These are phyloP conservation scores for Ophion obscuratus DNA, from an alignment of 2,888 invertebrate species.

Conservation along the genomic window DNA sequence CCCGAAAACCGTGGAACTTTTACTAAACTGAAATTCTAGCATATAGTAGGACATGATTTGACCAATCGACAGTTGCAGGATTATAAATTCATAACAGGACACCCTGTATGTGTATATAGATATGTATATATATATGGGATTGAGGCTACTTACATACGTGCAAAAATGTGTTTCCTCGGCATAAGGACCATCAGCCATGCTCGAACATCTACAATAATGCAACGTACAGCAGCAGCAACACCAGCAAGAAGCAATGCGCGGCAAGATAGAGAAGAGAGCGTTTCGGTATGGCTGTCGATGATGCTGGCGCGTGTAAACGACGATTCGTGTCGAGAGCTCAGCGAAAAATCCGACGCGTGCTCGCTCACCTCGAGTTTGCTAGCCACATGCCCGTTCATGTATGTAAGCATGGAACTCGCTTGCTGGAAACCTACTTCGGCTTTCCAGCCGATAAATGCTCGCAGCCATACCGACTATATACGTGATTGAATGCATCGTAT, in stretches of 20 bases:
- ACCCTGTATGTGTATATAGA: too few species aligned
- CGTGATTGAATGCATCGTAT: constrained; percentile 48
- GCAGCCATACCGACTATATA: constrained; percentile 20
- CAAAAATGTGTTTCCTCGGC: constrained; percentile 58
- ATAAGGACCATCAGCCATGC: constrained; percentile 40
- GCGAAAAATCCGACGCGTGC: constrained; percentile 73
- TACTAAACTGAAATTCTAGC: too few species aligned
- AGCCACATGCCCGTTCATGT: neutral
- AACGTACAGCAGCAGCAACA: constrained; percentile 33
- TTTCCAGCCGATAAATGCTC: constrained; percentile 57
- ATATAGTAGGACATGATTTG: too few species aligned
- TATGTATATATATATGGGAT: constrained; percentile 1
- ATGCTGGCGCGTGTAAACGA: constrained; percentile 73
- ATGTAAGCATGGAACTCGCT: constrained; percentile 12
- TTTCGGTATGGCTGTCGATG: constrained; percentile 62
- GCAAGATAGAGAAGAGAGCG: constrained; percentile 22
- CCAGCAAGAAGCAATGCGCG: constrained; percentile 26
- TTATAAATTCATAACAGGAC: too few species aligned
- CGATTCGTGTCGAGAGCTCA: constrained; percentile 75
- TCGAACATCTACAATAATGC: constrained; percentile 48
- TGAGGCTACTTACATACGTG: constrained; percentile 57
- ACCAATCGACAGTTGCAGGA: too few species aligned
- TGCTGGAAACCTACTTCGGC: constrained; percentile 57
- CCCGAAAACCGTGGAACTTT: too few species aligned
- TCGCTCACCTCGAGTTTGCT: constrained; percentile 57